A percentile compares a stretch with the other conserved stretches of the same genome.
phyloP scores from a whole-genome alignment of 2,888 invertebrate genomes.

The Priocnemis perturbator region DNA sequence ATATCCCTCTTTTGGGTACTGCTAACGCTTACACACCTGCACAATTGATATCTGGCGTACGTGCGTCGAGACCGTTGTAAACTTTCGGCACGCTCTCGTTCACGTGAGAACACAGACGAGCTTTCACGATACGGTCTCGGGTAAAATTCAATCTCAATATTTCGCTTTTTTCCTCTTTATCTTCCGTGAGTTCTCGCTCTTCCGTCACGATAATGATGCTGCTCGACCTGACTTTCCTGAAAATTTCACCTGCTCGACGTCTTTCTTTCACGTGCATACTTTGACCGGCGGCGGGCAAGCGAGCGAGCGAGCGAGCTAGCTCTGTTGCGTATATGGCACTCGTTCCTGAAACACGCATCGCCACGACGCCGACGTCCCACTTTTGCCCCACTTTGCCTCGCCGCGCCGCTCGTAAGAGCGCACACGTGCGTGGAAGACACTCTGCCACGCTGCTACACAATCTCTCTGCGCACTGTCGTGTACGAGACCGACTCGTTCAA shows the following conservation, averaged over 20 bases:
- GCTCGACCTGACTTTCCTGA: conserved; percentile 30
- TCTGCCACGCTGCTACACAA: too few species aligned
- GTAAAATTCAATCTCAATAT: background rate
- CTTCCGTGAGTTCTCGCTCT: background rate
- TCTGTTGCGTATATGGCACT: conserved; percentile 49
- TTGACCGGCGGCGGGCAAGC: conserved; percentile 15
- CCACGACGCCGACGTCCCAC: too few species aligned
- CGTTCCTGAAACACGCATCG: conserved; percentile 34
- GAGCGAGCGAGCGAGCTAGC: too few species aligned
- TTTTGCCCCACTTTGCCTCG: conserved; percentile 4
- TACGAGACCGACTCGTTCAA: too few species aligned
- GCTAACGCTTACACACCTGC: too few species aligned
- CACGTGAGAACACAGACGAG: too few species aligned
- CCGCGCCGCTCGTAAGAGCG: background rate
- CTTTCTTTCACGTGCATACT: conserved; percentile 8
- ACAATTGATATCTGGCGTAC: too few species aligned
- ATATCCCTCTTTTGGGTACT: too few species aligned
- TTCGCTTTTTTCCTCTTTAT: background rate
- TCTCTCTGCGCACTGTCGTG: too few species aligned
- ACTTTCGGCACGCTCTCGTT: background rate
- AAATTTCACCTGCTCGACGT: conserved; percentile 47
- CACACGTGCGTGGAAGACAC: background rate
- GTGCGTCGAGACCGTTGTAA: background rate
- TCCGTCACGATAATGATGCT: background rate
- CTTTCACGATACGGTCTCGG: too few species aligned